These are phyloP conservation scores for Xylocopa sonorina DNA, from an alignment of 1,140 invertebrate genomes.

Conservation along the genomic window DNA sequence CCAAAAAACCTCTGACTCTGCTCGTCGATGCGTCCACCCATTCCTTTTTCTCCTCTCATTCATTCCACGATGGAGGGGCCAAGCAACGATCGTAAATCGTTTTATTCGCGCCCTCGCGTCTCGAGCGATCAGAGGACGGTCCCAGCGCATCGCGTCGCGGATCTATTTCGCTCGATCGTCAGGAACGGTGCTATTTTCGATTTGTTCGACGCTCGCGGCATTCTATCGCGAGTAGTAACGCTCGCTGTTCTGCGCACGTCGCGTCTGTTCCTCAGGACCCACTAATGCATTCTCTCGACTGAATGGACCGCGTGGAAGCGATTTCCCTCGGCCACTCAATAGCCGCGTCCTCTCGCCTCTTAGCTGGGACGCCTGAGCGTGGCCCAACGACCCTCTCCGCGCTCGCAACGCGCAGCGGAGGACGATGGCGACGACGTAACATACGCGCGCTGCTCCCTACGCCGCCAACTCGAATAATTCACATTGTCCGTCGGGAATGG, in stretches of 20 bases:
- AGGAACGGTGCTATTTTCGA: constrained; percentile 50
- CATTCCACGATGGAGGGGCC: constrained; percentile 31
- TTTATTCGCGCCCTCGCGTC: not conserved
- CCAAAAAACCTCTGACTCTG: too few relatives aligned
- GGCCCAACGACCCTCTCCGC: too few relatives aligned
- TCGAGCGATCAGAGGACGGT: constrained; percentile 4
- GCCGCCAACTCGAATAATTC: constrained; percentile 81
- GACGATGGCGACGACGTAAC: constrained; percentile 58
- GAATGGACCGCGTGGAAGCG: constrained; percentile 58
- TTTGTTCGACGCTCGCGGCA: constrained; percentile 30
- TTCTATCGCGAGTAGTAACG: constrained; percentile 25
- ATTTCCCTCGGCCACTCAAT: constrained; percentile 57
- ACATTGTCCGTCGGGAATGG: constrained; percentile 82
- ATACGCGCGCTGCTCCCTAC: constrained; percentile 70
- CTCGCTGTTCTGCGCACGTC: constrained; percentile 17
- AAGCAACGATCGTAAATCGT: constrained; percentile 27
- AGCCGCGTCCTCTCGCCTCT: constrained; percentile 44
- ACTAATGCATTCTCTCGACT: constrained; percentile 51
- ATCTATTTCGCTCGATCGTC: constrained; percentile 42
- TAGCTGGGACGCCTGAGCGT: too few relatives aligned
- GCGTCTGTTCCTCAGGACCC: not conserved
- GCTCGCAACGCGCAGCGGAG: constrained; percentile 45
- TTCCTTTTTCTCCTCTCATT: constrained; percentile 7
- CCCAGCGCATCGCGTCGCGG: not conserved
- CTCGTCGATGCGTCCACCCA: constrained; percentile 37